Evolutionary conservation across 2,113 vertebrate genomes (phyloP), one percentile per base, ranked within the genome.

Genomic region (Xenus cinereus): DNA sequence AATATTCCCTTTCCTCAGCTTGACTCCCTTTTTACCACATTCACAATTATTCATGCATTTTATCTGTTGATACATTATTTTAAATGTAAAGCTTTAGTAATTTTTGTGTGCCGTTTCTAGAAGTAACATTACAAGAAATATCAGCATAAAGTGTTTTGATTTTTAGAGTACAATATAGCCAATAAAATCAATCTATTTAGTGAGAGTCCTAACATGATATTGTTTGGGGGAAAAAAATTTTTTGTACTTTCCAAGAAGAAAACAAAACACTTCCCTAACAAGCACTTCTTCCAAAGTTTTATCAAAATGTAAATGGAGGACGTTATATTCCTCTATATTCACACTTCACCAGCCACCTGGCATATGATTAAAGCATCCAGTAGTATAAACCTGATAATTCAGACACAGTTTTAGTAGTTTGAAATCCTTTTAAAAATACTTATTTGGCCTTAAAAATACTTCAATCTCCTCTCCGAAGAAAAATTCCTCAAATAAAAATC

Each of bases 21-120:
- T 79, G 57, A 84, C 66, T 94, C 10, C 7, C 37, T 85, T 93
- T 84, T 87, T 21, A 4, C 41, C 86, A 77, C 32, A 43, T 54
- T 82, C 84, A 82, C 45, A 78, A 91, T 94, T 95, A 89, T 84
- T 87, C 84, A 79, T 78, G 73, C 48, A 48, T 69, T 87, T 96
- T 68, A 59, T 81, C 64, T 78, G 56, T 67, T 84, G 69, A 43
- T 71, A 35, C n/a, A 95, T 92, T 74, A 83, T 82, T 84, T 92
- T 92, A 79, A 84, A 85, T 75, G 9, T 57, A 81, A 92, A 92
- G 24, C 30, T 64, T 15, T 20, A 51, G 62, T 79, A 84, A 78
- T 69, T 82, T 80, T 74, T 89, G 28, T 57, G 37, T 73, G 62
- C 20, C 0, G 0, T 93, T 96, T 82, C 77, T 91, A 63, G 45